A percentile compares a stretch with the other conserved stretches of the same genome.
Conservation (phyloP, 2,888 invertebrate genomes). For the Trachelus stipa region DNA sequence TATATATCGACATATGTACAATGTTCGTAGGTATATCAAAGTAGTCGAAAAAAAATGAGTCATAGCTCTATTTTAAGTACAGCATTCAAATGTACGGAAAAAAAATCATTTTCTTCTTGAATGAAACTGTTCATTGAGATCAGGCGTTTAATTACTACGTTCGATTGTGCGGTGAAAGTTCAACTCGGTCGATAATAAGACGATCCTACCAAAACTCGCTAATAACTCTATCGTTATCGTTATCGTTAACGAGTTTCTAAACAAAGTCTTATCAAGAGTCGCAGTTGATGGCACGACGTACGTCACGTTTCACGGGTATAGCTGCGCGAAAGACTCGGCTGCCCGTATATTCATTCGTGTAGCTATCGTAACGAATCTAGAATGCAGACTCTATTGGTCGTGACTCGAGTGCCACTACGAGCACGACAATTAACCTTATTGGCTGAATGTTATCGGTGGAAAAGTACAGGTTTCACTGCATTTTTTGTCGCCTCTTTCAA, state of each 20-base stretch:
- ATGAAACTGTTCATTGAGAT: neutral
- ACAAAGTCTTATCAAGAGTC: neutral
- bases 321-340: neutral
- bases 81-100: neutral
- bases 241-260: neutral
- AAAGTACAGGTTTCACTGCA: slow-evolving; percentile 24
- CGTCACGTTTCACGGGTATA: neutral
- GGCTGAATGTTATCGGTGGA: slow-evolving; percentile 29
- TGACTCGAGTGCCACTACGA: neutral
- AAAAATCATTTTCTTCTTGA: neutral
- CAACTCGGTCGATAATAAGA: neutral
- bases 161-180: neutral
- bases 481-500: neutral
- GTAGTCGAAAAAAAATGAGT: neutral
- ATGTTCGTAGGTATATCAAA: neutral
- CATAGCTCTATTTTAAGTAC: neutral
- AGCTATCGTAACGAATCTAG: neutral
- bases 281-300: neutral
- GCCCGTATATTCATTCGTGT: neutral
- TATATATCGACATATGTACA: neutral
- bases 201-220: neutral
- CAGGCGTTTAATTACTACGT: neutral
- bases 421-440: slow-evolving; percentile 27
- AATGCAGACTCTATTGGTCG: neutral
- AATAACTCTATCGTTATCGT: neutral